Percentiles rank a stretch among this genome's conserved stretches.
phyloP scores from a whole-genome alignment of 2,113 vertebrate species.

The Xyrauchen texanus region DNA sequence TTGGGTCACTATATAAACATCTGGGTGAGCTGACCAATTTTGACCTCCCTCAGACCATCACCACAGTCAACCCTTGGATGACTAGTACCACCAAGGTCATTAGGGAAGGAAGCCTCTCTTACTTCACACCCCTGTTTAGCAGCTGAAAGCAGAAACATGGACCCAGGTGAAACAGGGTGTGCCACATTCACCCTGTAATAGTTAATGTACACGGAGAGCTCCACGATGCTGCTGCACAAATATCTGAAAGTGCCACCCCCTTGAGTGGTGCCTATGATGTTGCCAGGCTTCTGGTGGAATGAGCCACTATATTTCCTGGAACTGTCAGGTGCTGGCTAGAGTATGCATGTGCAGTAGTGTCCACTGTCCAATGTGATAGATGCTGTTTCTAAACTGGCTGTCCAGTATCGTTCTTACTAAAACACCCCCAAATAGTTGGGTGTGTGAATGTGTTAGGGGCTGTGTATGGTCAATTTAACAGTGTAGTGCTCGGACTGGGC shows the following conservation, averaged over 20 bases:
- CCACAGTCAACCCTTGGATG: not conserved
- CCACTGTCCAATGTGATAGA: not conserved
- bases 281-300: constrained; percentile 15
- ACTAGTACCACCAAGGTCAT: not conserved
- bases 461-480: not conserved
- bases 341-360: constrained; percentile 2
- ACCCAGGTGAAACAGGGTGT: not conserved
- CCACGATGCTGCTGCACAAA: not conserved
- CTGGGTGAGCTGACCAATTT: not conserved
- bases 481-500: not conserved
- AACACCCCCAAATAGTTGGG: not conserved
- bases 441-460: not conserved
- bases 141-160: too few species aligned
- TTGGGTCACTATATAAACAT: too few species aligned
- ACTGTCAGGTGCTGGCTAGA: not conserved
- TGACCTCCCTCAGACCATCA: not conserved
- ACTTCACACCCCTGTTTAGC: not conserved
- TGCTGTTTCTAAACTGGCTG: too few species aligned
- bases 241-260: not conserved
- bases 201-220: not conserved
- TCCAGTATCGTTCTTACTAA: too few species aligned
- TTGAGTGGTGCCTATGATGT: not conserved
- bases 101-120: not conserved
- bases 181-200: not conserved
- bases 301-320: not conserved